These are phyloP conservation scores for Cosmopolites sordidus DNA, from an alignment of 2,888 invertebrate species.

Conservation along the genomic window DNA sequence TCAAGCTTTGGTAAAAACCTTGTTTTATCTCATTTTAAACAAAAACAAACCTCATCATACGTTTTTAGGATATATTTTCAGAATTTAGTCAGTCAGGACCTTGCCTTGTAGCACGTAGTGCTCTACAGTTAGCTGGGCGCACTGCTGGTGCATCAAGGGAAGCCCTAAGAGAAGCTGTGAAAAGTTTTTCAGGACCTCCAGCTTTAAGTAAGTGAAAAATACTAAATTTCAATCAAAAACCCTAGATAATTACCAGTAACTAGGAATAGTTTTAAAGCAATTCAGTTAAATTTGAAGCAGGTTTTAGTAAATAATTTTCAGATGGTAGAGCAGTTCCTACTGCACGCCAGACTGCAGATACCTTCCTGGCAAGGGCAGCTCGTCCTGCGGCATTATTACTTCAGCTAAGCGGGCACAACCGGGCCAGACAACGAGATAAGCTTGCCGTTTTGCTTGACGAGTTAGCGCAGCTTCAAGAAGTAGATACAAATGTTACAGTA, in stretches of 20 bases:
- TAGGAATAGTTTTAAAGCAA: too few species aligned
- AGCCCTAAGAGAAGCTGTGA: constrained; percentile 79
- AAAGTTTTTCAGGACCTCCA: constrained; percentile 85
- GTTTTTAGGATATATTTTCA: constrained; percentile 79
- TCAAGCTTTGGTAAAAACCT: constrained; percentile 64
- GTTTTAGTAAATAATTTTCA: too few species aligned
- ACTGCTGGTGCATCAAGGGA: constrained; percentile 52
- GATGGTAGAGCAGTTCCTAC: constrained; percentile 16
- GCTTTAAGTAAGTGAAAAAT: constrained; percentile 70
- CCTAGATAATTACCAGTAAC: too few species aligned
- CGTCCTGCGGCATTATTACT: constrained; percentile 82
- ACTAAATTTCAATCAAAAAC: too few species aligned
- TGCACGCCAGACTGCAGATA: constrained; percentile 70
- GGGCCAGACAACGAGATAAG: constrained; percentile 92
- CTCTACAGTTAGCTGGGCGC: constrained; percentile 78
- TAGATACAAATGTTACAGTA: constrained; percentile 27
- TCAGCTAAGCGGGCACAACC: constrained; percentile 89
- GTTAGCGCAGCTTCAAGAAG: constrained; percentile 78
- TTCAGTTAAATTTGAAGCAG: too few species aligned
- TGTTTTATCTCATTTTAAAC: neutral
- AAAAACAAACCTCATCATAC: too few species aligned
- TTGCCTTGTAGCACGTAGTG: constrained; percentile 88
- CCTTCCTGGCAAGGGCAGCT: constrained; percentile 81
- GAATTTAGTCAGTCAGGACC: constrained; percentile 85
- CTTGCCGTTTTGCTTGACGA: constrained; percentile 85